Evolutionary conservation across 2,797 vertebrate species (phyloP), one percentile per base, ranked within the genome.

Genomic region (Novumbra hubbsi): DNA sequence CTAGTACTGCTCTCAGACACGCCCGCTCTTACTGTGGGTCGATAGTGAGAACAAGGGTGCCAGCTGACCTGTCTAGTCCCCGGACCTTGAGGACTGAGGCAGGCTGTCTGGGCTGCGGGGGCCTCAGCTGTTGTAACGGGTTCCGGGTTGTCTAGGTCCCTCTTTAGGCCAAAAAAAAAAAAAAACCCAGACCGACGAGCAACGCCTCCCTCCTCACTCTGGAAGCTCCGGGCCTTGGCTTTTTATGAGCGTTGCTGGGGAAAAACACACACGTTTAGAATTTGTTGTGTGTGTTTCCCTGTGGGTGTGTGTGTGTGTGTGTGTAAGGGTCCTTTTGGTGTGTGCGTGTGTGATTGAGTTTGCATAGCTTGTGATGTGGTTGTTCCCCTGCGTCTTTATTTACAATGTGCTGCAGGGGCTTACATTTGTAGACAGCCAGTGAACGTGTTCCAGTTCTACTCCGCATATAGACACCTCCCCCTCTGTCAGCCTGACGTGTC

Each of bases 71-170:
- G 60, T 48, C 27, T 63, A 73, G 71, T n/a, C 68, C 41, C 41
- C 64, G 30, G 49, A 50, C 76, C 68, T 41, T 16, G 24, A 17
- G 62, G n/a, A 27, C 27, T 3, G 74, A 76, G 28, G 50, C 41
- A 34, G 52, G 80, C 68, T 70, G n/a, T 9, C 14, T 28, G 45
- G 41, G 38, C 67, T 28, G n/a, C n/a, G n/a, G 67, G 8, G 68
- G 70, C 49, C 76, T 81, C 81, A 85, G 83, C 78, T 86, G 79
- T 78, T 78, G n/a, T 52, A 71, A 32, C 19, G 55, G 68, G 27
- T 73, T 27, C 75, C 70, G 32, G 64, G 70, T 66, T 21, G 19
- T 73, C 52, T 57, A 71, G 19, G 28, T 34, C 38, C 68, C 1
- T 60, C 68, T 34, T 34, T 41, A 27, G n/a, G 66, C 55, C 71